These are phyloP conservation scores for Nudaria mundana DNA, from an alignment of 2,888 invertebrate genomes.

Conservation along the genomic window DNA sequence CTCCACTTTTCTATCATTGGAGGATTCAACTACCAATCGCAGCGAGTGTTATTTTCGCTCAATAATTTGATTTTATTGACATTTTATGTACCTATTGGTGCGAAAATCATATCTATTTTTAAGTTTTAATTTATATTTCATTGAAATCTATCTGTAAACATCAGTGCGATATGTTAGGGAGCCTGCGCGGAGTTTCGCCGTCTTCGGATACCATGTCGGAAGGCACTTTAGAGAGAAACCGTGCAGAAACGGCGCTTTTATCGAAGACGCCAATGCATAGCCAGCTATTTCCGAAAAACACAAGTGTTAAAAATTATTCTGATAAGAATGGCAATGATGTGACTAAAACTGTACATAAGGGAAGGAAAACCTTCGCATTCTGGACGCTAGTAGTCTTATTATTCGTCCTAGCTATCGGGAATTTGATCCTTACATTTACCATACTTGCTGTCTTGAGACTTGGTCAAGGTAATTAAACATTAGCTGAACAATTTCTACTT, in stretches of 20 bases:
- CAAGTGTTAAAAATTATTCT: constrained; percentile 58
- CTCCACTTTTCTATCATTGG: constrained; percentile 35
- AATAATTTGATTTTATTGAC: constrained; percentile 67
- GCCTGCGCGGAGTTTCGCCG: constrained; percentile 64
- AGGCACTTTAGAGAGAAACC: constrained; percentile 60
- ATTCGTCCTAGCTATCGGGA: constrained; percentile 88
- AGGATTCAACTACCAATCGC: constrained; percentile 43
- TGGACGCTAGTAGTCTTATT: constrained; percentile 89
- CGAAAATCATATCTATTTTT: constrained; percentile 55
- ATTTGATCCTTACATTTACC: constrained; percentile 89
- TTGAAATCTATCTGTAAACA: constrained; percentile 31
- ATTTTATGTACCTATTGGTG: constrained; percentile 20
- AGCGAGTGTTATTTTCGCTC: constrained; percentile 46
- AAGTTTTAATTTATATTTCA: constrained; percentile 41
- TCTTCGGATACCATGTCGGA: constrained; percentile 70
- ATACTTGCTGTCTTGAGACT: constrained; percentile 90
- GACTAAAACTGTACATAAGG: constrained; percentile 58
- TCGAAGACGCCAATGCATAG: constrained; percentile 61
- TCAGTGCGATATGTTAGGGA: constrained; percentile 47
- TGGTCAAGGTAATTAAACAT: constrained; percentile 77
- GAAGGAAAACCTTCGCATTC: constrained; percentile 85
- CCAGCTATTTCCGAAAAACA: constrained; percentile 50
- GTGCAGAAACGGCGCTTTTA: constrained; percentile 66
- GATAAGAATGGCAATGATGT: constrained; percentile 75
- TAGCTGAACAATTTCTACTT: too few relatives aligned